Percentiles rank a stretch among this genome's conserved stretches.
Conservation (phyloP, 1,140 invertebrate genomes). For the Hetaerina americana region DNA sequence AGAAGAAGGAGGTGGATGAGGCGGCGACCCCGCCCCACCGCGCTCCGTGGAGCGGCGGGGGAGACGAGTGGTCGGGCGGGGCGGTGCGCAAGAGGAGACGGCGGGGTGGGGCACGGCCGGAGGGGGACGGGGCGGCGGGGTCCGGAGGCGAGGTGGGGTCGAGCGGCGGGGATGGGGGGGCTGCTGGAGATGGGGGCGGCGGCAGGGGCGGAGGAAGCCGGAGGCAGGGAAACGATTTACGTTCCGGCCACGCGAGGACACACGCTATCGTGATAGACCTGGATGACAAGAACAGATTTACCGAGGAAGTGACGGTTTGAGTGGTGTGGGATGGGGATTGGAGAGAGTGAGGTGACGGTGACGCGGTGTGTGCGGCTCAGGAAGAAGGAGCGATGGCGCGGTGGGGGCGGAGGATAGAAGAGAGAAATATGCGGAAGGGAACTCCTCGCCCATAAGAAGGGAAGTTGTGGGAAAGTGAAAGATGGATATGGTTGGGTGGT, state of each 20-base stretch:
- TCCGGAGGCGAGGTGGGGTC: too few relatives aligned
- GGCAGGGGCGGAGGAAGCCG: neutral
- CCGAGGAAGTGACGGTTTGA: slow-evolving; percentile 67
- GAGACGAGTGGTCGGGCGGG: neutral
- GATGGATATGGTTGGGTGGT: too few relatives aligned
- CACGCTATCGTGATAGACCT: slow-evolving; percentile 62
- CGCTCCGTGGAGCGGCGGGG: neutral
- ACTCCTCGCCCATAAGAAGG: too few relatives aligned
- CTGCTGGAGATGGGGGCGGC: neutral
- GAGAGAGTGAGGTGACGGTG: too few relatives aligned
- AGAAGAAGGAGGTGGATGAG: neutral
- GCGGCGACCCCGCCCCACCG: neutral
- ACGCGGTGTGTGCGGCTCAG: too few relatives aligned
- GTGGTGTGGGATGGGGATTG: too few relatives aligned
- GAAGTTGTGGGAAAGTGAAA: too few relatives aligned
- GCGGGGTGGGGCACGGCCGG: neutral
- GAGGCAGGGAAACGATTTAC: neutral
- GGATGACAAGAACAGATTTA: slow-evolving; percentile 63
- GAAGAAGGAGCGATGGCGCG: neutral
- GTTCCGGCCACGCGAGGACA: slow-evolving; percentile 48
- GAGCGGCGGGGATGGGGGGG: neutral
- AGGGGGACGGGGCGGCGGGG: neutral
- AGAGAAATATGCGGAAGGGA: too few relatives aligned
- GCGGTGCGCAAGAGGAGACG: neutral
- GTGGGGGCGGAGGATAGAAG: neutral